Conservation (phyloP, 2,113 vertebrate species). For the Phaethon lepturus region DNA sequence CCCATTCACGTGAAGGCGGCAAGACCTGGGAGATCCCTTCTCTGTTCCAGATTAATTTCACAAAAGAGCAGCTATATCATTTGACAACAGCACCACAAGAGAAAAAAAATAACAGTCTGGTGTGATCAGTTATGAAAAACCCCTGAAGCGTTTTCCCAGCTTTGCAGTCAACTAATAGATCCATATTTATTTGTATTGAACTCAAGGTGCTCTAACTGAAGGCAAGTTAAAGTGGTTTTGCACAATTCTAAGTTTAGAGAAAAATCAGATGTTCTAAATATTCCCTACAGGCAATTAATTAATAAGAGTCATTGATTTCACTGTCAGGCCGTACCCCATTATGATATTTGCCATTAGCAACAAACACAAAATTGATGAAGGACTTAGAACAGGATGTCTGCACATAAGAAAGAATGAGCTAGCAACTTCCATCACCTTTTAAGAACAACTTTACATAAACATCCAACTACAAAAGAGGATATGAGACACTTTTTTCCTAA, state of each 20-base stretch:
- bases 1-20: background rate
- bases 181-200: background rate
- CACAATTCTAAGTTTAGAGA: background rate
- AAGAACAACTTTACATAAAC: background rate
- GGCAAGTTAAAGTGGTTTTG: background rate
- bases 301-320: background rate
- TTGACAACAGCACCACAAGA: background rate
- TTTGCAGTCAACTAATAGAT: background rate
- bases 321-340: background rate
- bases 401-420: background rate
- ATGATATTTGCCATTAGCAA: background rate
- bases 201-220: background rate
- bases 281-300: background rate
- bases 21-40: background rate
- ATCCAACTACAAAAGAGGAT: background rate
- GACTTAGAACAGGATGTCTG: background rate
- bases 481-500: background rate
- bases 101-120: background rate
- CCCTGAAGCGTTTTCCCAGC: background rate
- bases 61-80: background rate
- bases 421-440: background rate
- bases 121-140: background rate
- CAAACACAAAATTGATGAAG: background rate
- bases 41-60: background rate
- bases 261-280: background rate